phyloP scores from a whole-genome alignment of 2,888 invertebrate species.

The Ennomos erosarius region DNA sequence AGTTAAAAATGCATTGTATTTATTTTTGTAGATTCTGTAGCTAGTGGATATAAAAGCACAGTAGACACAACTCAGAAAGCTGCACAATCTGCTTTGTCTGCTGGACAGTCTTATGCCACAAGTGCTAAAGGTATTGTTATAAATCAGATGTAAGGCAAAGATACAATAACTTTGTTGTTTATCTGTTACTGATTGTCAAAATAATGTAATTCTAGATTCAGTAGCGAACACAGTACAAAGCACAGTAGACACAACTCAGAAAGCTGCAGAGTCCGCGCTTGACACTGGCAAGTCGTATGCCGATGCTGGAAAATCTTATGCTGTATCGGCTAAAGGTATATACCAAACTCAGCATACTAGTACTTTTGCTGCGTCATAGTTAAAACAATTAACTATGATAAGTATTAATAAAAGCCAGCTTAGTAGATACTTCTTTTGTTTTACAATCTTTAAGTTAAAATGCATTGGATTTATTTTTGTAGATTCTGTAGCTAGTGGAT shows the following conservation, averaged over 20 bases:
- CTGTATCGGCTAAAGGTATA: conserved; percentile 56
- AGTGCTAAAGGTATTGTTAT: conserved; percentile 52
- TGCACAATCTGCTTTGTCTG: conserved; percentile 53
- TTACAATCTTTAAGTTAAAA: too few species aligned
- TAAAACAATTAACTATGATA: too few species aligned
- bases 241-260: conserved; percentile 61
- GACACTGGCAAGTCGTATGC: conserved; percentile 57
- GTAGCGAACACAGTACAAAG: conserved; percentile 56
- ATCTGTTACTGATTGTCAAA: conserved; percentile 10
- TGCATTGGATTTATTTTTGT: neutral
- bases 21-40: neutral
- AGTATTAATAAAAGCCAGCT: too few species aligned
- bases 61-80: conserved; percentile 60
- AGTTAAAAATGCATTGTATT: too few species aligned
- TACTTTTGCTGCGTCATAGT: too few species aligned
- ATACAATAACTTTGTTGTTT: conserved; percentile 12
- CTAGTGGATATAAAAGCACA: conserved; percentile 38
- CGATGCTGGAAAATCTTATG: conserved; percentile 59
- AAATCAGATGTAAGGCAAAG: too few species aligned
- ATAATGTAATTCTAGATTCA: conserved; percentile 50
- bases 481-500: too few species aligned
- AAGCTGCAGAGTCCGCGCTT: conserved; percentile 57
- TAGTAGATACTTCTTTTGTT: too few species aligned
- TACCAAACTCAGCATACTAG: too few species aligned
- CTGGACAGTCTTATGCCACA: conserved; percentile 53